A percentile compares a stretch with the other conserved stretches of the same genome.
phyloP scores from a whole-genome alignment of 35 echinoderm and acorn worm species.

The Holothuria glaberrima region DNA sequence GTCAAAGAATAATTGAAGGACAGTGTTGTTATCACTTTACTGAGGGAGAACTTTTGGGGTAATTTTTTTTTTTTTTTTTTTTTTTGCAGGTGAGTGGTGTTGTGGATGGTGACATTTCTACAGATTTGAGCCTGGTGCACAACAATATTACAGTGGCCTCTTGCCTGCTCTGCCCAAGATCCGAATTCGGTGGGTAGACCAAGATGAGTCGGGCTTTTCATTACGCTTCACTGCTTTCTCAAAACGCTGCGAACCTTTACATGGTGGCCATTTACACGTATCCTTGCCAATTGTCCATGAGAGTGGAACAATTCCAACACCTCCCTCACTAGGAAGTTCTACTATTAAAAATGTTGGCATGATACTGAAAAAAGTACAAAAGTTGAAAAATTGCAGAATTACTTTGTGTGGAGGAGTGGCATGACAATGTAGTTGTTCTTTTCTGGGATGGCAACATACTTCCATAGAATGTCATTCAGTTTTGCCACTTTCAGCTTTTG shows the following conservation, averaged over 20 bases:
- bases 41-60: too few relatives aligned
- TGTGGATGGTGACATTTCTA: too few relatives aligned
- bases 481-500: neutral
- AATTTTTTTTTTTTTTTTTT: too few relatives aligned
- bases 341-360: slow-evolving; percentile 6
- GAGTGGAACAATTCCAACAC: neutral
- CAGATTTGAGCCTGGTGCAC: too few relatives aligned
- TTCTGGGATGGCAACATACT: neutral
- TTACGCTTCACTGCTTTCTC: neutral
- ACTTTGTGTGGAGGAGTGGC: neutral
- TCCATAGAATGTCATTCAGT: neutral
- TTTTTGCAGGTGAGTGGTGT: too few relatives aligned
- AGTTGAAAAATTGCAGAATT: neutral
- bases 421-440: neutral
- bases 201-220: neutral
- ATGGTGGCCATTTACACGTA: slow-evolving; percentile 12
- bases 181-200: neutral
- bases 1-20: too few relatives aligned
- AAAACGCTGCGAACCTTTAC: neutral
- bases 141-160: too few relatives aligned
- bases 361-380: neutral
- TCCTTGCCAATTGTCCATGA: neutral
- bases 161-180: neutral
- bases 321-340: slow-evolving; percentile 2
- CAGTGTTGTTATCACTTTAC: too few relatives aligned